Conservation (phyloP, 2,888 invertebrate genomes). For the Sericinus montela region DNA sequence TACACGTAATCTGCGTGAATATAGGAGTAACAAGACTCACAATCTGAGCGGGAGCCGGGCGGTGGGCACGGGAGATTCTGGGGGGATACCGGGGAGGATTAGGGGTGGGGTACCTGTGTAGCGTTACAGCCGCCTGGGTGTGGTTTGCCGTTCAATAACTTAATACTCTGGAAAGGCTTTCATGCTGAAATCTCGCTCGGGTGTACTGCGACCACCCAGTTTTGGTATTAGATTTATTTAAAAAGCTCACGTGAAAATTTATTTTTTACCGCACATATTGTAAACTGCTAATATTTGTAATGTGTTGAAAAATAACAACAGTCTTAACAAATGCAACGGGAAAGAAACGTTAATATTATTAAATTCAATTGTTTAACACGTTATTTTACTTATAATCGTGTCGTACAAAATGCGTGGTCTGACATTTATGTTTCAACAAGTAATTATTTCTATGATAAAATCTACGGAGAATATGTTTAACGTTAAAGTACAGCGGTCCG, state of each 20-base stretch:
- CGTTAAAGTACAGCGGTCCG: not conserved
- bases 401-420: no score
- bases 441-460: not conserved
- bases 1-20: conserved; percentile 57
- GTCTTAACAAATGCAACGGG: no score
- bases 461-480: not conserved
- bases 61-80: conserved; percentile 17
- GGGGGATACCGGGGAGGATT: conserved; percentile 21
- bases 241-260: not conserved
- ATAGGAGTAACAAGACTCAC: conserved; percentile 41
- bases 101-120: conserved; percentile 52
- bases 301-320: no score
- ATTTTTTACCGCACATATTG: not conserved
- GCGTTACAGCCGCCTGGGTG: conserved; percentile 73
- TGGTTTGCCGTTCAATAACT: conserved; percentile 80
- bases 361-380: no score
- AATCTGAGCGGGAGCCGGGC: conserved; percentile 26
- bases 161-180: conserved; percentile 79
- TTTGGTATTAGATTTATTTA: conserved; percentile 34
- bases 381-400: no score
- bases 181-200: conserved; percentile 74
- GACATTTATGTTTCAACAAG: no score
- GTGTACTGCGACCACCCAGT: conserved; percentile 35
- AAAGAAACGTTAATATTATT: no score
- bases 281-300: no score